Conservation (phyloP, 2,888 invertebrate genomes). For the Azorinus chamasolen region DNA sequence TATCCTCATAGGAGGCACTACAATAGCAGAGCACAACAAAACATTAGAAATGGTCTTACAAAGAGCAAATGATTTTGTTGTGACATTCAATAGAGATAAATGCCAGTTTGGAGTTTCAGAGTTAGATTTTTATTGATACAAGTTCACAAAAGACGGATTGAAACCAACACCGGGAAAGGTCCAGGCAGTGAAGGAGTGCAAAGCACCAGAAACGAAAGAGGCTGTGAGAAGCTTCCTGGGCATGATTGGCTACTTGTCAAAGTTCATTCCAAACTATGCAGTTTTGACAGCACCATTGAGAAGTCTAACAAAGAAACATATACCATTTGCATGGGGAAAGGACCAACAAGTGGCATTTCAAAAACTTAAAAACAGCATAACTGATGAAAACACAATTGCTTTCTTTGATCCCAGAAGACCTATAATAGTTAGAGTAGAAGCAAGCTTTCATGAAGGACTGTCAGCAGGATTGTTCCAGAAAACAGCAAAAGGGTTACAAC, state of each 20-base stretch:
- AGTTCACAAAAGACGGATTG: conserved; percentile 24
- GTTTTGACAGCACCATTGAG: conserved; percentile 21
- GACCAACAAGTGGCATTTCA: conserved; percentile 22
- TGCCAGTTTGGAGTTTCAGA: conserved; percentile 17
- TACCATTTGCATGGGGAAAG: conserved; percentile 19
- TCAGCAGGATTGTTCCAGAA: conserved; percentile 11
- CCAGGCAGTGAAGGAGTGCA: conserved; percentile 24
- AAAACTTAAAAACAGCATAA: conserved; percentile 24
- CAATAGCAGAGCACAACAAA: conserved; percentile 27
- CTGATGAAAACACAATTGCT: conserved; percentile 12
- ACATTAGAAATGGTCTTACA: conserved; percentile 30
- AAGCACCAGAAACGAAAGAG: conserved; percentile 23
- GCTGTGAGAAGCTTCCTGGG: conserved; percentile 29
- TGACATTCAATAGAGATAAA: conserved; percentile 13
- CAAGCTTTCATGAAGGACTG: conserved; percentile 20
- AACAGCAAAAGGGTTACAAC: no score
- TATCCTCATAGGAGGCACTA: conserved; percentile 16
- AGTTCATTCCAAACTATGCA: conserved; percentile 27
- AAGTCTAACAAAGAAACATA: conserved; percentile 8
- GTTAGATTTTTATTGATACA: conserved; percentile 23
- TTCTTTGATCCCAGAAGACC: conserved; percentile 30
- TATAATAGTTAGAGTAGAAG: conserved; percentile 21
- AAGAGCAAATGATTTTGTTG: conserved; percentile 22
- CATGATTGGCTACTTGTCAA: conserved; percentile 29
- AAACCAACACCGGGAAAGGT: conserved; percentile 24